phyloP scores from a whole-genome alignment of 1,140 invertebrate genomes.

The Parapsyche elsis region DNA sequence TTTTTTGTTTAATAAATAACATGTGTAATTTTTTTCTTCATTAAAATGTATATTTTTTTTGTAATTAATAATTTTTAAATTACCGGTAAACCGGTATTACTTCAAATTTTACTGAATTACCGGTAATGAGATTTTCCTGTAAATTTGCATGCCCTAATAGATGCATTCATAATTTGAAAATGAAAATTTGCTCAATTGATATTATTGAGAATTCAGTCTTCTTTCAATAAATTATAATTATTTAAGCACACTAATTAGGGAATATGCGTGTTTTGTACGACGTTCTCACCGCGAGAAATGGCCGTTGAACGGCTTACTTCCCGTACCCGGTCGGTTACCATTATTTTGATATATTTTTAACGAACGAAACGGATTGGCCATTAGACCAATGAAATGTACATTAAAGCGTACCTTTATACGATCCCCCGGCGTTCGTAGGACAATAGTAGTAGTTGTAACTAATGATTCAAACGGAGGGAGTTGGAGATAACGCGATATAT shows the following conservation, averaged over 20 bases:
- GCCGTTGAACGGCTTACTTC: constrained; percentile 35
- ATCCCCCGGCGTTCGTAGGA: constrained; percentile 40
- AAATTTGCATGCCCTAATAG: too few relatives aligned
- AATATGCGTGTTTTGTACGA: background rate
- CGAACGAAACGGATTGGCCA: constrained; percentile 42
- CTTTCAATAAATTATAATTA: too few relatives aligned
- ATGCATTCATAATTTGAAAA: too few relatives aligned
- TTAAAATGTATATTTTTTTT: too few relatives aligned
- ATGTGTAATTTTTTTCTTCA: too few relatives aligned
- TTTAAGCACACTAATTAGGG: background rate
- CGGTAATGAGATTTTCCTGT: too few relatives aligned
- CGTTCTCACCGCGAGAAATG: constrained; percentile 10
- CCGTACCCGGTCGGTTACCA: constrained; percentile 11
- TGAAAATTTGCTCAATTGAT: too few relatives aligned
- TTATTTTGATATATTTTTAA: constrained; percentile 48
- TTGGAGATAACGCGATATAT: constrained; percentile 49
- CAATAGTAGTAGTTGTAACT: constrained; percentile 47
- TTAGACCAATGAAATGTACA: constrained; percentile 48
- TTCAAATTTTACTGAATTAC: too few relatives aligned
- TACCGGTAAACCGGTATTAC: too few relatives aligned
- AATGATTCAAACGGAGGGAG: constrained; percentile 37
- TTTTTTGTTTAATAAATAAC: too few relatives aligned
- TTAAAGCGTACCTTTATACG: constrained; percentile 39
- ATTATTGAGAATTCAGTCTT: too few relatives aligned
- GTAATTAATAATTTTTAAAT: too few relatives aligned